Evolutionary conservation across 2,113 vertebrate genomes (phyloP), one percentile per base, ranked within the genome.

Genomic region (Vidua chalybeata): DNA sequence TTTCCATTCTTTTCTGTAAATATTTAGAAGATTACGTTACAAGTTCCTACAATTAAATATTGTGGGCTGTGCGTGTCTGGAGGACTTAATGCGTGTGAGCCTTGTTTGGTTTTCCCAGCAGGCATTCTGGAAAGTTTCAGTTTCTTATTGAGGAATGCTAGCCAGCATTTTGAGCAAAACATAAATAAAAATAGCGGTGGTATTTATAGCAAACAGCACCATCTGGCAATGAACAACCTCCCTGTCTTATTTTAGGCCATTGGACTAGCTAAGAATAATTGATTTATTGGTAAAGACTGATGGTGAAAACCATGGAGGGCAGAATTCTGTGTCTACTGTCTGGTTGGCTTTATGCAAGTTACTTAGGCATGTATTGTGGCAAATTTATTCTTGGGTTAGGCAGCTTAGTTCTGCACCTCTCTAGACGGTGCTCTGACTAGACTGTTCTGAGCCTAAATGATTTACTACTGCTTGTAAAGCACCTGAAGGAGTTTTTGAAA

Each of bases 191-290:
- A 71, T 75, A 84, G 49, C 52, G 46, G 2, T 15, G 24, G 15
- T 56, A n/a, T 86, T 93, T 93, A 58, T 48, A 92, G 45, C 79
- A 83, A 93, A 88, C 48, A 87, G 49, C 67, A 92, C 54, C 81
- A 91, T 77, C 73, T 88, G 86, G 46, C 72, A 90, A 80, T 61
- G 49, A 72, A 49, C 67, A 76, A 28, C 41, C 19, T 52, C 71
- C 45, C 27, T 46, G 63, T 64, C 62, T 68, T 49, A 27, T 55
- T 85, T 88, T 39, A 73, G 80, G 19, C 56, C 22, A 33, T 7
- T 3, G 0, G 39, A 64, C 24, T 15, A 64, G 49, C 9, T 76
- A 41, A 46, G 48, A 43, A 43, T 48, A 82, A 67, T 45, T 52
- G 33, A 67, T 6, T 55, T 75, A 39, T 26, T 84, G 21, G 63